Evolutionary conservation across 2,888 invertebrate genomes (phyloP), one percentile per base, ranked within the genome.

Genomic region (Apantesis nais): DNA sequence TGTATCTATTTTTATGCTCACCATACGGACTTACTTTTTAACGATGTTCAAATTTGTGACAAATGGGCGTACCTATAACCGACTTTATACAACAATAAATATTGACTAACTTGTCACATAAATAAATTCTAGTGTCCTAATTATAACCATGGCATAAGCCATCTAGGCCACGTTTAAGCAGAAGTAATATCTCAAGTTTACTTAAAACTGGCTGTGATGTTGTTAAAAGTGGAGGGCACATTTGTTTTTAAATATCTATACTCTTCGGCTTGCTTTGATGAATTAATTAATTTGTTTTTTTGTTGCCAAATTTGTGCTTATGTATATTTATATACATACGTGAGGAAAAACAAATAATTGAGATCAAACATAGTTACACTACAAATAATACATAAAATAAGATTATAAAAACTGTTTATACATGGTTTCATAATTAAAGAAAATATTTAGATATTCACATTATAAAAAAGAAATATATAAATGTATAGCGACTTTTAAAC

Each of bases 91-190:
- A 48, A 22, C 7, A 5, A 48, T 48, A 22, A 19, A 19, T 55
- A 29, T 58, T 16, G 2, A 58, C 37, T 61, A 4, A 37, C 19
- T 61, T 61, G 61, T 37, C 19, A 37, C 22, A 3, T 22, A 37
- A 37, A 65, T 44, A 62, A 25, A 9, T 61, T 8, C 52, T 25
- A 48, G 68, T 75, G 79, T 67, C 52, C 71, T 70, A 81, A 80
- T 79, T 70, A 61, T 70, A 75, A 73, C 44, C 72, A 80, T 74
- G 62, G 44, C 62, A 62, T 67, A 74, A 71, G 79, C 66, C 72
- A 81, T 72, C 12, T 67, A 64, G 68, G 65, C 64, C 67, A 66
- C 52, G 48, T 52, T 52, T 19, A 34, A 61, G 41, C 48, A 41
- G 0, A 58, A 37, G 11, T 52, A 39, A 29, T n/a, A 25, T 52